Percentiles rank a stretch among this genome's conserved stretches.
phyloP scores from a whole-genome alignment of 2,797 vertebrate genomes.

The Falco concolor region DNA sequence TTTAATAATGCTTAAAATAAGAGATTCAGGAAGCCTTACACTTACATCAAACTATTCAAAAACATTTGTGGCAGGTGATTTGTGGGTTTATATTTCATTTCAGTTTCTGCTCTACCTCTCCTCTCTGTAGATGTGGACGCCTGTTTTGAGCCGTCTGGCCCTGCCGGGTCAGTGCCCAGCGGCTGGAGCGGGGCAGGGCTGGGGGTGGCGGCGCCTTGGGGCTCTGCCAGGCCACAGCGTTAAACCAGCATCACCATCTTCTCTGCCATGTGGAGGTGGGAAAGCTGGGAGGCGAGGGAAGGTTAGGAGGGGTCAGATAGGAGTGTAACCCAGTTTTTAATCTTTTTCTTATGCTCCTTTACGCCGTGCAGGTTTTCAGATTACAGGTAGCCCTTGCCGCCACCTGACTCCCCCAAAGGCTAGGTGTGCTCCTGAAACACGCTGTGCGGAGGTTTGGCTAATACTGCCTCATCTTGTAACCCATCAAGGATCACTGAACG shows the following conservation, averaged over 20 bases:
- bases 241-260: neutral
- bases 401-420: neutral
- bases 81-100: neutral
- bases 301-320: neutral
- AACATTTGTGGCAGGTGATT: neutral
- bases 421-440: neutral
- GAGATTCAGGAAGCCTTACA: neutral
- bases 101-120: neutral
- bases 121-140: neutral
- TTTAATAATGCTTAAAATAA: slow-evolving; percentile 5
- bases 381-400: neutral
- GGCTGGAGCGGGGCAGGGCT: neutral
- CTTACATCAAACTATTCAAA: neutral
- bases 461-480: neutral
- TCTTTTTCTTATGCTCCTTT: neutral
- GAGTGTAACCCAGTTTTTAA: neutral
- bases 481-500: neutral
- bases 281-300: neutral
- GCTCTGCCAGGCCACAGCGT: too few relatives aligned
- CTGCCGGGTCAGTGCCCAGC: neutral
- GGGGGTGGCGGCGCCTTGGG: neutral
- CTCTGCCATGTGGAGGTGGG: neutral
- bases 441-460: neutral
- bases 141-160: neutral
- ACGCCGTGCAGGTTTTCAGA: neutral